These are phyloP conservation scores for Chaetura pelagica DNA, from an alignment of 2,113 vertebrate species.

Conservation along the genomic window DNA sequence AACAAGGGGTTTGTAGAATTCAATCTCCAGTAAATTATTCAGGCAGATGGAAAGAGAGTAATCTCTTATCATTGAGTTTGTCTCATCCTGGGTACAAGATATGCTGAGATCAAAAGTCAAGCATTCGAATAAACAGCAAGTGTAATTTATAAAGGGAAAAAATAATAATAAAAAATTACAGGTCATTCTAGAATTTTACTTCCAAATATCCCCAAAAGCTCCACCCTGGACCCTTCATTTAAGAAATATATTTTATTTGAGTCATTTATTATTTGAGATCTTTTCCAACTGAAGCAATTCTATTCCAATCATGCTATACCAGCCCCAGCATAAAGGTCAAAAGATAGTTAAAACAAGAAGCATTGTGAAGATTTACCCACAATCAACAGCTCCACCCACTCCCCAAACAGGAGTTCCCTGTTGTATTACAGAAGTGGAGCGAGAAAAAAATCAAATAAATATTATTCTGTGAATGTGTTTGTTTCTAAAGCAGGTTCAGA, in stretches of 20 bases:
- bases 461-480: not conserved
- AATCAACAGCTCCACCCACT: rapidly evolving
- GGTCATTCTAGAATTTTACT: not conserved
- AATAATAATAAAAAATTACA: not conserved
- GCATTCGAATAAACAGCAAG: not conserved
- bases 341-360: not conserved
- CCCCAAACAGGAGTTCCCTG: not conserved
- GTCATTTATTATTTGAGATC: not conserved
- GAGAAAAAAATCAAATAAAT: not conserved
- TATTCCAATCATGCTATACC: not conserved
- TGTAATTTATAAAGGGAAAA: not conserved
- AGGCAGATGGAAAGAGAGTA: not conserved
- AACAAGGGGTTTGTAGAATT: not conserved
- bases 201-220: not conserved
- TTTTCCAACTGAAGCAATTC: not conserved
- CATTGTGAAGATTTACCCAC: not conserved
- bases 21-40: not conserved
- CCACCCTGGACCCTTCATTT: not conserved
- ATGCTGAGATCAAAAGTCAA: not conserved
- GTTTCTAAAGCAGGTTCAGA: not conserved
- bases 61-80: not conserved
- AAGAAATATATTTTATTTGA: not conserved
- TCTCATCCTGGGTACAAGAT: not conserved
- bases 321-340: not conserved
- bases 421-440: not conserved